These are phyloP conservation scores for Anneissia japonica DNA, from an alignment of 35 echinoderm and acorn worm species.

Conservation along the genomic window DNA sequence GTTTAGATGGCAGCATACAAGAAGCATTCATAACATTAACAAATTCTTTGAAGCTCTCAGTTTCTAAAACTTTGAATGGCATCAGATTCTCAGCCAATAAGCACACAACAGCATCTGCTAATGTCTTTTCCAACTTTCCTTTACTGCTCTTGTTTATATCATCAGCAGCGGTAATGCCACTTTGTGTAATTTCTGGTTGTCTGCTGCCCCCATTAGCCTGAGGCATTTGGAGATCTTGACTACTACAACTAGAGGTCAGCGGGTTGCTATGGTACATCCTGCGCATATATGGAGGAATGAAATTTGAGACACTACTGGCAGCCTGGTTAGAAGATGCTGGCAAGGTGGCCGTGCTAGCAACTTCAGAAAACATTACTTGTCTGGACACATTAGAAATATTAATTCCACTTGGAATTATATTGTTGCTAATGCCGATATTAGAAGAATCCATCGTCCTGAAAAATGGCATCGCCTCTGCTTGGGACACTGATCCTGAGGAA, in stretches of 20 bases:
- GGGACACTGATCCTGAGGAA: not conserved
- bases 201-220: not conserved
- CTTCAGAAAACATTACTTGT: not conserved
- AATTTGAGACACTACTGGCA: not conserved
- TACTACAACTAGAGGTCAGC: not conserved
- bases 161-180: not conserved
- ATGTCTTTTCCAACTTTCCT: not conserved
- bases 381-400: not conserved
- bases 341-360: not conserved
- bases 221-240: not conserved
- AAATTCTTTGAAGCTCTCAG: not conserved
- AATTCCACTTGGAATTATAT: not conserved
- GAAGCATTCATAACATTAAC: not conserved
- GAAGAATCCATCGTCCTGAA: not conserved
- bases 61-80: not conserved
- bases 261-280: not conserved
- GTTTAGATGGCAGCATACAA: not conserved
- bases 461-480: not conserved
- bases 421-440: not conserved
- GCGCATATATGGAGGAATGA: not conserved
- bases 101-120: not conserved
- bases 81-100: not conserved
- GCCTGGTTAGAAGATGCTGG: not conserved
- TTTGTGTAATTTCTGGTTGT: not conserved
- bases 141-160: not conserved